Conservation (phyloP, 2,888 invertebrate genomes). For the Stenurella melanura region DNA sequence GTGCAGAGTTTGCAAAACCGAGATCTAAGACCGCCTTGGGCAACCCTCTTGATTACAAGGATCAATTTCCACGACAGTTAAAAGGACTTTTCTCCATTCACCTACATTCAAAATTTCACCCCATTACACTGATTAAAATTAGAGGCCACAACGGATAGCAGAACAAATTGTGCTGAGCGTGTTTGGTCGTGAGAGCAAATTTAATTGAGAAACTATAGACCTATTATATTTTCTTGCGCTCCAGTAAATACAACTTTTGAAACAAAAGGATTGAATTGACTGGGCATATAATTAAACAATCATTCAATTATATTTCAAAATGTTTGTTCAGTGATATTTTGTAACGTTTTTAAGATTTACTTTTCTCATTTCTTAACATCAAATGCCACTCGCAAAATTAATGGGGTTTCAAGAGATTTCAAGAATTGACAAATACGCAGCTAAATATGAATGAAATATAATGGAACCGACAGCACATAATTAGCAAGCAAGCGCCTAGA, state of each 20-base stretch:
- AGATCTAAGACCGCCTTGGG: constrained; percentile 5
- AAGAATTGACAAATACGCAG: constrained; percentile 2
- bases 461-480: neutral
- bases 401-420: neutral
- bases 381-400: constrained; percentile 21
- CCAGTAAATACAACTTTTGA: constrained; percentile 20
- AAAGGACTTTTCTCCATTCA: constrained; percentile 1
- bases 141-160: constrained; percentile 1
- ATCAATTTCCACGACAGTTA: constrained; percentile 6
- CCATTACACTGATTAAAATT: constrained; percentile 11
- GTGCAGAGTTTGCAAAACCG: neutral
- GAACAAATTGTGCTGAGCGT: constrained; percentile 8
- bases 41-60: neutral
- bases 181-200: neutral
- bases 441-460: constrained; percentile 8
- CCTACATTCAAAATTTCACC: constrained; percentile 11
- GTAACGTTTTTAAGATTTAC: constrained; percentile 20
- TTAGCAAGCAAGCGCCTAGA: neutral
- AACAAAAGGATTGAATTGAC: constrained; percentile 2
- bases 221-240: constrained; percentile 10
- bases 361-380: constrained; percentile 10
- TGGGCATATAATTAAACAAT: constrained; percentile 31
- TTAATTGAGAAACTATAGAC: constrained; percentile 9
- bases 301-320: constrained; percentile 35
- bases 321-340: constrained; percentile 22